Evolutionary conservation across 2,888 invertebrate genomes (phyloP).

Genomic region (Eucera pruinosa): DNA sequence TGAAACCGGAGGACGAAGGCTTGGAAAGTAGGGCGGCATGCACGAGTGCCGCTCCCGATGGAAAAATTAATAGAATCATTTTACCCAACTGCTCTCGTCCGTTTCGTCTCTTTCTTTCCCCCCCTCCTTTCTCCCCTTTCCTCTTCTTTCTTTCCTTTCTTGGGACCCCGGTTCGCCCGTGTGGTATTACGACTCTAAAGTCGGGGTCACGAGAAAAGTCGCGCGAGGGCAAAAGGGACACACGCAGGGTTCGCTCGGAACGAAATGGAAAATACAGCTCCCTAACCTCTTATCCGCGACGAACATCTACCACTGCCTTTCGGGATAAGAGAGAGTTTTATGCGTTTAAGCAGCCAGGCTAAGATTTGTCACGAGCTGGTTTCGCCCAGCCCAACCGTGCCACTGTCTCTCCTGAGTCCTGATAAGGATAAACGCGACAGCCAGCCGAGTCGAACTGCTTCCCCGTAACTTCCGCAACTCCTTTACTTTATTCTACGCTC

Average conservation of each 20-base stretch:
- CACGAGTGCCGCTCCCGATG: conserved; percentile 83
- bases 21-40: conserved; percentile 78
- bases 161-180: conserved; percentile 14
- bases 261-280: conserved; percentile 74
- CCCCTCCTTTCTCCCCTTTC: conserved; percentile 11
- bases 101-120: conserved; percentile 31
- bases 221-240: conserved; percentile 51
- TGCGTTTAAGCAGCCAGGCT: conserved; percentile 74
- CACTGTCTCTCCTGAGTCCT: conserved; percentile 32
- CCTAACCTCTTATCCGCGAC: conserved; percentile 61
- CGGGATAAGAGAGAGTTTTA: conserved; percentile 76
- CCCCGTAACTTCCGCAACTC: conserved; percentile 44
- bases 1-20: conserved; percentile 29
- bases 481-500: conserved; percentile 39
- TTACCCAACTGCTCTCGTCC: conserved; percentile 76
- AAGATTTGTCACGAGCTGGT: conserved; percentile 77
- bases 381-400: conserved; percentile 32
- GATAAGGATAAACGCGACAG: conserved; percentile 60
- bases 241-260: conserved; percentile 45
- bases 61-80: conserved; percentile 84
- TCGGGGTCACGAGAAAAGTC: conserved; percentile 50
- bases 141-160: conserved; percentile 14
- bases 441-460: conserved; percentile 25
- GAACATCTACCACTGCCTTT: conserved; percentile 56
- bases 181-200: conserved; percentile 58